A percentile compares a stretch with the other conserved stretches of the same genome.
Conservation (phyloP, 1,140 invertebrate genomes). For the Paralvinella palmiformis region DNA sequence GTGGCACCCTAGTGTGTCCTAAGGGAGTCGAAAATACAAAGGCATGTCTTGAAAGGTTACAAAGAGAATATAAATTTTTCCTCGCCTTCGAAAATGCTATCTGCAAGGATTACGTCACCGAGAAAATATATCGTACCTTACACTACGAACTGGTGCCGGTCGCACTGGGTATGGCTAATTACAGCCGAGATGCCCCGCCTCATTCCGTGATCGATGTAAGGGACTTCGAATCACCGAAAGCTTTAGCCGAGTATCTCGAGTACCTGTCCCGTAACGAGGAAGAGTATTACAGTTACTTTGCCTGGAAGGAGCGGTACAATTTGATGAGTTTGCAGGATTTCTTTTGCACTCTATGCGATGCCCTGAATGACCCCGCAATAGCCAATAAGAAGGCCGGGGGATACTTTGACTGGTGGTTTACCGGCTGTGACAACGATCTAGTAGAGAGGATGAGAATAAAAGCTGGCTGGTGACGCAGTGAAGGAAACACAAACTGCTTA, state of each 20-base stretch:
- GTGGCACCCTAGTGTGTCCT: slow-evolving; percentile 58
- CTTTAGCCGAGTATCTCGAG: slow-evolving; percentile 74
- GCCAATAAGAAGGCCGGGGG: too few relatives aligned
- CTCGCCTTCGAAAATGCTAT: slow-evolving; percentile 25
- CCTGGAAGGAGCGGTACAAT: too few relatives aligned
- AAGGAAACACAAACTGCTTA: too few relatives aligned
- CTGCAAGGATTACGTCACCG: slow-evolving; percentile 23
- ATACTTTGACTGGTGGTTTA: too few relatives aligned
- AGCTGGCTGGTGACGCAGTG: too few relatives aligned
- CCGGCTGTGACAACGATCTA: too few relatives aligned
- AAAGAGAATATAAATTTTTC: slow-evolving; percentile 50
- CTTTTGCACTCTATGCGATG: too few relatives aligned
- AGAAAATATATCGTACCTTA: slow-evolving; percentile 10
- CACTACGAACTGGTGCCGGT: slow-evolving; percentile 34
- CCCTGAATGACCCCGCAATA: too few relatives aligned
- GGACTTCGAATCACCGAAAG: slow-evolving; percentile 78
- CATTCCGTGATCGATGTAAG: slow-evolving; percentile 88
- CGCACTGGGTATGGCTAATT: slow-evolving; percentile 45
- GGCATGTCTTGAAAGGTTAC: slow-evolving; percentile 57
- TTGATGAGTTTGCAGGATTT: too few relatives aligned
- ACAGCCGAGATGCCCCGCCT: slow-evolving; percentile 42
- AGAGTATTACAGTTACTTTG: slow-evolving; percentile 49
- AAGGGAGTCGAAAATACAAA: slow-evolving; percentile 68
- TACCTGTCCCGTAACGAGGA: slow-evolving; percentile 43
- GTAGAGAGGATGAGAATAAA: too few relatives aligned